Evolutionary conservation across 2,888 invertebrate species (phyloP).

Genomic region (Helicoverpa assulta): DNA sequence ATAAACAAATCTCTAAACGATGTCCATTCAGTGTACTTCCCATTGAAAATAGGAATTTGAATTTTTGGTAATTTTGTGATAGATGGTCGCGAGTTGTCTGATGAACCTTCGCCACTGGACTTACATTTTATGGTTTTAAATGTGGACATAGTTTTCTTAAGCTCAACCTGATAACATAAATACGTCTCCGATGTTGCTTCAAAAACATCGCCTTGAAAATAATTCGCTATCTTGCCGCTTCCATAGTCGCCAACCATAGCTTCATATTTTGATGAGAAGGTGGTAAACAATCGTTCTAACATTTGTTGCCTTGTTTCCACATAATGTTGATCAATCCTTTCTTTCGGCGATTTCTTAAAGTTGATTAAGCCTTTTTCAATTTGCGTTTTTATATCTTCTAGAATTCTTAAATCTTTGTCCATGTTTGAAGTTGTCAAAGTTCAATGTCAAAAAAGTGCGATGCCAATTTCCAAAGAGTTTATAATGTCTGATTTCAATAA

Average conservation of each 20-base stretch:
- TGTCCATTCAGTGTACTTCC: not conserved
- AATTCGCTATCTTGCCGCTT: not conserved
- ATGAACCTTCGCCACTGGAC: constrained; percentile 2
- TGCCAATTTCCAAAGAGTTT: no score
- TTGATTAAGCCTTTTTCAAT: constrained; percentile 8
- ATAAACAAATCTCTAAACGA: not conserved
- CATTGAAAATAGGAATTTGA: constrained; percentile 8
- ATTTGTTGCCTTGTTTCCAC: not conserved
- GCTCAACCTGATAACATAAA: constrained; percentile 2
- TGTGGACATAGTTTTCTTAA: constrained; percentile 4
- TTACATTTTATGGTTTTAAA: not conserved
- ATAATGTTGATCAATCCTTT: not conserved
- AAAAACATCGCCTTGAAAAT: constrained; percentile 9
- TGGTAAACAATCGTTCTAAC: not conserved
- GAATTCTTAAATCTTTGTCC: not conserved
- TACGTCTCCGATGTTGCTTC: constrained; percentile 6
- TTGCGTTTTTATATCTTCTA: constrained; percentile 4
- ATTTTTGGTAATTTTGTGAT: not conserved
- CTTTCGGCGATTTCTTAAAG: constrained; percentile 20
- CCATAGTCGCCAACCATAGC: constrained; percentile 6
- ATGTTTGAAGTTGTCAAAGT: no score
- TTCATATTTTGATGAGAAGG: constrained; percentile 4
- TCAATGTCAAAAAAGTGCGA: no score
- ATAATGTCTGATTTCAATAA: no score
- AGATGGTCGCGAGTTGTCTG: not conserved